Conservation (phyloP, 1,140 invertebrate genomes). For the Riptortus pedestris region DNA sequence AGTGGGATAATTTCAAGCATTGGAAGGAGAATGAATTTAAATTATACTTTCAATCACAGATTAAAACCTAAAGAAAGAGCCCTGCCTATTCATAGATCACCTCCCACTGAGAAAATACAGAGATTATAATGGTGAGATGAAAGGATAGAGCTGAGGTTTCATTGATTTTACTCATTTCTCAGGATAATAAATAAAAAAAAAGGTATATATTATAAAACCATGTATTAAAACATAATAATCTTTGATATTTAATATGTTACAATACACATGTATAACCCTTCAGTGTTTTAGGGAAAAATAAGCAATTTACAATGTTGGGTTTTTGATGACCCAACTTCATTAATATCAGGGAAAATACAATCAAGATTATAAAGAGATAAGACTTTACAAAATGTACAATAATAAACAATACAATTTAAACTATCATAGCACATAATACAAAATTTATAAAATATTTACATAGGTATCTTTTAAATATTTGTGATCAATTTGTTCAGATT, state of each 20-base stretch:
- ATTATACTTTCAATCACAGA: too few species aligned
- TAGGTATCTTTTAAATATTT: background rate
- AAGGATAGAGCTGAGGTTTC: background rate
- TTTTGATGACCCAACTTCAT: background rate
- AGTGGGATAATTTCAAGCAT: too few species aligned
- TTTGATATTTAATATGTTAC: constrained; percentile 26
- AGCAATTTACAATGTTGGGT: constrained; percentile 1
- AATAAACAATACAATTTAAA: constrained; percentile 13
- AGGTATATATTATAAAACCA: constrained; percentile 28
- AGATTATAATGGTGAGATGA: background rate
- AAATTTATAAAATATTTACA: constrained; percentile 18
- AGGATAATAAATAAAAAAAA: constrained; percentile 6
- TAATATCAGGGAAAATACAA: constrained; percentile 13
- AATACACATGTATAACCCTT: constrained; percentile 22
- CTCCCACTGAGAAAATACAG: background rate
- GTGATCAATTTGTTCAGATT: background rate
- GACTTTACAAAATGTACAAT: constrained; percentile 17
- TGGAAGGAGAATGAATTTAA: too few species aligned
- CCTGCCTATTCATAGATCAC: background rate
- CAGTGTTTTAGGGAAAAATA: constrained; percentile 6
- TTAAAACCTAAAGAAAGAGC: background rate
- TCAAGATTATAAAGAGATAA: constrained; percentile 16
- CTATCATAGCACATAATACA: constrained; percentile 18
- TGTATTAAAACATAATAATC: constrained; percentile 32
- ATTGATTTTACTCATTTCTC: background rate